phyloP scores from a whole-genome alignment of 2,797 vertebrate species.

The Parotocinclus haroldoi region DNA sequence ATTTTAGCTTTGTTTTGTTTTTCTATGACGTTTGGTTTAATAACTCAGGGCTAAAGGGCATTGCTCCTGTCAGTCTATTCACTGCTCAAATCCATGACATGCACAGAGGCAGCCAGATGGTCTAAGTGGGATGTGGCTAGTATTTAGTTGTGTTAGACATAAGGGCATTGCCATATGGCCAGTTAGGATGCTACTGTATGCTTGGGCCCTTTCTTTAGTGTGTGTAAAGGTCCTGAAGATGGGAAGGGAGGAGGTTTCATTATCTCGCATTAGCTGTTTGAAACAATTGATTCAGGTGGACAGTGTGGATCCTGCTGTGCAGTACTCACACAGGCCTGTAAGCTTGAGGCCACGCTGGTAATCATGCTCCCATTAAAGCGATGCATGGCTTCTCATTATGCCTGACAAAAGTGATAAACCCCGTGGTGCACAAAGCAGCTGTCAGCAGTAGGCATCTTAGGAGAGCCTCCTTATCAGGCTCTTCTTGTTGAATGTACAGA shows the following conservation, averaged over 20 bases:
- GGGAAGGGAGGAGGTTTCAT: conserved; percentile 10
- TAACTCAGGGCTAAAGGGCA: no score
- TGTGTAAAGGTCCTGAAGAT: not conserved
- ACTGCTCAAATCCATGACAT: conserved; percentile 28
- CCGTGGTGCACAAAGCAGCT: conserved; percentile 8
- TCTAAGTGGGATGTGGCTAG: conserved; percentile 37
- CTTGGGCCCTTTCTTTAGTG: conserved; percentile 4
- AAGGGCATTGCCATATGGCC: conserved; percentile 68
- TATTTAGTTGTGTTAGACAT: conserved; percentile 25
- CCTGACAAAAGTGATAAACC: conserved; percentile 20
- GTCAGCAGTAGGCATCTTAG: not conserved
- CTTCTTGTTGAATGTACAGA: not conserved
- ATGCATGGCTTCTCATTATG: conserved; percentile 14
- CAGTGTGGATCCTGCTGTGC: conserved; percentile 15
- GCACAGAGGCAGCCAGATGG: conserved; percentile 60
- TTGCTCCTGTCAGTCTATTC: no score
- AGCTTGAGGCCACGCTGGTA: conserved; percentile 7
- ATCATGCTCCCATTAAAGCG: not conserved
- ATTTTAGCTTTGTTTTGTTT: no score
- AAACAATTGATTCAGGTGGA: conserved; percentile 39
- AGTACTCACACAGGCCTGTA: conserved; percentile 13
- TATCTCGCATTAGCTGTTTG: conserved; percentile 40
- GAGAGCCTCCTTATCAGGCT: not conserved
- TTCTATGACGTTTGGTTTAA: no score
- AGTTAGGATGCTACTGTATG: conserved; percentile 30